Conservation (phyloP, 1,140 invertebrate genomes). For the Daktulosphaira vitifoliae region DNA sequence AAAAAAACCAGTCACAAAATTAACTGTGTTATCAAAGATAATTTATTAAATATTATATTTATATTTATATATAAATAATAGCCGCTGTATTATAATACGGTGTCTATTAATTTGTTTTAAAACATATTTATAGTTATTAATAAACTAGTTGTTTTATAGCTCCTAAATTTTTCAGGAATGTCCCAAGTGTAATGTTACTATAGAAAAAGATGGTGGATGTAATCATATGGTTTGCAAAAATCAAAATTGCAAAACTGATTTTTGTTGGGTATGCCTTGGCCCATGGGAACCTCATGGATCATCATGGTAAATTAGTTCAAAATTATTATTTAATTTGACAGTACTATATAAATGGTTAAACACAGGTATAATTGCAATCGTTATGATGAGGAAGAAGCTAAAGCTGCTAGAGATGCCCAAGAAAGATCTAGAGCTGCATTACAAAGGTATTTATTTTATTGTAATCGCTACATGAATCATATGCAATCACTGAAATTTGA, state of each 20-base stretch:
- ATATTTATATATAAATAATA: too few relatives aligned
- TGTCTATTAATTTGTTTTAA: too few relatives aligned
- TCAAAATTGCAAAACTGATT: slow-evolving; percentile 94
- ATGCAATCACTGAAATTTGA: slow-evolving; percentile 98
- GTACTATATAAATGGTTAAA: slow-evolving; percentile 4
- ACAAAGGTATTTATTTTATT: slow-evolving; percentile 95
- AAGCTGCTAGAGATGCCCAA: slow-evolving; percentile 89
- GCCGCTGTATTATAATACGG: too few relatives aligned
- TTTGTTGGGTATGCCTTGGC: slow-evolving; percentile 98
- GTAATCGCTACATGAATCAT: slow-evolving; percentile 98
- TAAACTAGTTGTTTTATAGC: too few relatives aligned
- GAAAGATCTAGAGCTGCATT: slow-evolving; percentile 84
- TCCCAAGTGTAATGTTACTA: slow-evolving; percentile 95
- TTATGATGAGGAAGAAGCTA: slow-evolving; percentile 94
- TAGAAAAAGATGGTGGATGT: slow-evolving; percentile 97
- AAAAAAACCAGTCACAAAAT: too few relatives aligned
- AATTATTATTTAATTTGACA: background rate
- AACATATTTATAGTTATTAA: too few relatives aligned
- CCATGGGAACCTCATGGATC: slow-evolving; percentile 98
- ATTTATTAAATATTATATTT: too few relatives aligned
- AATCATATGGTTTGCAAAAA: slow-evolving; percentile 99
- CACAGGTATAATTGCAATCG: slow-evolving; percentile 96
- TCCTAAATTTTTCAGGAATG: slow-evolving; percentile 74
- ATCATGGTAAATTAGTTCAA: slow-evolving; percentile 60
- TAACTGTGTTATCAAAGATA: too few relatives aligned